These are phyloP conservation scores for Centropus bengalensis DNA, from an alignment of 2,113 vertebrate species.

Conservation along the genomic window DNA sequence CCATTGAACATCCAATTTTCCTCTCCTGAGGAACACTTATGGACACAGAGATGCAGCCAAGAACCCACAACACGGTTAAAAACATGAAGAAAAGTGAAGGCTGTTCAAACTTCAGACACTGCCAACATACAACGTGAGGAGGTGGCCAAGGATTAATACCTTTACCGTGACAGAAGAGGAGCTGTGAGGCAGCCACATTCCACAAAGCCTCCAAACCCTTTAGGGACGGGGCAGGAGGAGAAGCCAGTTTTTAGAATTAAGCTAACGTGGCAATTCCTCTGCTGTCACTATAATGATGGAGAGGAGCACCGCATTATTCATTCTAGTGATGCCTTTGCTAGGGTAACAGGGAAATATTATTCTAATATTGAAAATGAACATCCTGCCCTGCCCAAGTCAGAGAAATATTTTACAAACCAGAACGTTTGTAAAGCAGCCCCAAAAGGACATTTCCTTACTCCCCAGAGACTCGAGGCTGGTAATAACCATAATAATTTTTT, in stretches of 20 bases:
- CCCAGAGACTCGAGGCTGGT: background rate
- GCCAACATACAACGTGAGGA: background rate
- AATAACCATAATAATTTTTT: constrained; percentile 33
- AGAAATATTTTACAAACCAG: background rate
- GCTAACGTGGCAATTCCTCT: background rate
- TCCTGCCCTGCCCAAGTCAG: background rate
- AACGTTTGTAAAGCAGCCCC: background rate
- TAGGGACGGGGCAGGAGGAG: background rate
- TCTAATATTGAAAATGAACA: background rate
- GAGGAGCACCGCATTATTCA: background rate
- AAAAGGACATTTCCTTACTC: background rate
- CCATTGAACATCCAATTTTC: background rate
- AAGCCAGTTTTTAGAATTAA: background rate
- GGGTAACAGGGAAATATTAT: background rate
- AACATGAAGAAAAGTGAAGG: background rate
- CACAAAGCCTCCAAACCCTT: background rate
- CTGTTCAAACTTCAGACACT: background rate
- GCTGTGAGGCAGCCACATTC: background rate
- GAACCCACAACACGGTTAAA: background rate
- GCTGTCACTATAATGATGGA: background rate
- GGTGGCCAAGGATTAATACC: background rate
- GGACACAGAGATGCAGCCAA: background rate
- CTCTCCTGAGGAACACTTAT: background rate
- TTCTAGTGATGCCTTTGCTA: background rate
- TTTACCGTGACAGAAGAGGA: background rate